Conservation (phyloP, 2,888 invertebrate species). For the Macrostomum cliftonense region DNA sequence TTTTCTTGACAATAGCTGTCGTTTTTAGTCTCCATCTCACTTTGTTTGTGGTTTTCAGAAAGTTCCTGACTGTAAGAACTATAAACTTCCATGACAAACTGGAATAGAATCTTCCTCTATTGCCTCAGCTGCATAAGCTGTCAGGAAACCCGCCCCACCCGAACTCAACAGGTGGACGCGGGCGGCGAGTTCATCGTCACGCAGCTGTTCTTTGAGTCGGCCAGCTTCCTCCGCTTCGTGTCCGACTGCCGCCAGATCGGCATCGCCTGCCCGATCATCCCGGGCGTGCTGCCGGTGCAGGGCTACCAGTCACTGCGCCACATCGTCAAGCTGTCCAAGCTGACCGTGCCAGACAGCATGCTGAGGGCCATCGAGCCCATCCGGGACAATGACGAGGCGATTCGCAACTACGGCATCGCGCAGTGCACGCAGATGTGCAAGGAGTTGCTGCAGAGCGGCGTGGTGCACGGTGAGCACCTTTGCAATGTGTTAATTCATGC, state of each 20-base stretch:
- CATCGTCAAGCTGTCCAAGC: slow-evolving; percentile 47
- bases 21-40: no score
- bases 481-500: no score
- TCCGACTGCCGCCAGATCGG: slow-evolving; percentile 47
- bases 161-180: slow-evolving; percentile 45
- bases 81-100: no score
- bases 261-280: slow-evolving; percentile 57
- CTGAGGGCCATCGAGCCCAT: slow-evolving; percentile 44
- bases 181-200: slow-evolving; percentile 72
- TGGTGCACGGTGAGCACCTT: slow-evolving; percentile 35
- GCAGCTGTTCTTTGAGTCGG: slow-evolving; percentile 58
- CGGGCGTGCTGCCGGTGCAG: slow-evolving; percentile 53
- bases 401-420: slow-evolving; percentile 45
- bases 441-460: slow-evolving; percentile 39
- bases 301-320: slow-evolving; percentile 43
- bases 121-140: no score
- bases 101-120: no score
- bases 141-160: no score
- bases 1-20: no score
- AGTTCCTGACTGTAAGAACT: no score
- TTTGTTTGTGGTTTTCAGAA: no score
- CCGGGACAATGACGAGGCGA: slow-evolving; percentile 45
- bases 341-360: slow-evolving; percentile 49
- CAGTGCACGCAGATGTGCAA: slow-evolving; percentile 43
- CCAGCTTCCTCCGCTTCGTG: slow-evolving; percentile 48